These are phyloP conservation scores for Apus apus DNA, from an alignment of 2,113 vertebrate species.

Conservation along the genomic window DNA sequence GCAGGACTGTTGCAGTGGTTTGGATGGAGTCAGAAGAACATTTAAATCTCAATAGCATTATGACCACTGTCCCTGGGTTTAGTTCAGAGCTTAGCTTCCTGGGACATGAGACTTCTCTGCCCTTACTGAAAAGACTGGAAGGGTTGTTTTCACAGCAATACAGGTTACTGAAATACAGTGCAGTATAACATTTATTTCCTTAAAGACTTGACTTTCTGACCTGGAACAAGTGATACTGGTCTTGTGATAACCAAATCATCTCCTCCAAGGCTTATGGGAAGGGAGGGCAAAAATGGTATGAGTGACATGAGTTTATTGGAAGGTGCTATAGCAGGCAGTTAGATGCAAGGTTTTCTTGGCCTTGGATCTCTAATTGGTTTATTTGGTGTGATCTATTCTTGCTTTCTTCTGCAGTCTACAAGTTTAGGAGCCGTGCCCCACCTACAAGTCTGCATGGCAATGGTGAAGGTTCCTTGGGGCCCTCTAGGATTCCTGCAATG, in stretches of 20 bases:
- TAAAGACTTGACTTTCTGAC: background rate
- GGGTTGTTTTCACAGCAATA: background rate
- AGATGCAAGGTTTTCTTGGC: background rate
- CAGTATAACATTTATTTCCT: background rate
- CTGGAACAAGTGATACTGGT: background rate
- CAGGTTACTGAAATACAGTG: background rate
- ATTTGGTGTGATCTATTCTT: background rate
- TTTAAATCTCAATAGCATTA: background rate
- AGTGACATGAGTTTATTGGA: background rate
- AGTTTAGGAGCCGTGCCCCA: background rate
- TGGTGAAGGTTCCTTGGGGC: background rate
- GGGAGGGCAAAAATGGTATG: background rate
- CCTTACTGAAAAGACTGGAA: background rate
- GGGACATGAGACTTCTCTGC: background rate
- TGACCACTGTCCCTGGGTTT: background rate
- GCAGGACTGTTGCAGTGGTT: background rate
- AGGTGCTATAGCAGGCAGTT: background rate
- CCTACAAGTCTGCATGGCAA: accelerated
- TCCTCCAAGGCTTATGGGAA: background rate
- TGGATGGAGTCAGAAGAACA: background rate
- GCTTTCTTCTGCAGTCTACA: conserved; percentile 38
- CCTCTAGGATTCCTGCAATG: background rate
- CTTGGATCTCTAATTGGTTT: background rate
- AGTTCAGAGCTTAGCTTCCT: background rate
- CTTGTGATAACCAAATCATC: background rate